Conservation (phyloP, 1,140 invertebrate species). For the Dreissena rostriformis region DNA sequence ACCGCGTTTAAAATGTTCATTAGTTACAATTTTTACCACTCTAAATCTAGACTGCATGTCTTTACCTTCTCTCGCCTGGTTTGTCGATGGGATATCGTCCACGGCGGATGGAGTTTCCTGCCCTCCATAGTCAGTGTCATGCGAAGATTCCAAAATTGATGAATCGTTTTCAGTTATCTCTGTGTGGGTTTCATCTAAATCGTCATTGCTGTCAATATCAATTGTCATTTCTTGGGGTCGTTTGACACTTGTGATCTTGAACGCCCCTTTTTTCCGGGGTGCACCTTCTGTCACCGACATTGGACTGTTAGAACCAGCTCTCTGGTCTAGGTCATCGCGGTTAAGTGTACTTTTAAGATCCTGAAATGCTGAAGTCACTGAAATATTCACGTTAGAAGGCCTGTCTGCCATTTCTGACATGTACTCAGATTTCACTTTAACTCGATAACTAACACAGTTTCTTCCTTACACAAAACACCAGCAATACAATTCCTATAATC, state of each 20-base stretch:
- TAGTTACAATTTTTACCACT: constrained; percentile 97
- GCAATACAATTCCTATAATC: too few relatives aligned
- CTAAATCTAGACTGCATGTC: constrained; percentile 86
- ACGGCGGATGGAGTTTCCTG: constrained; percentile 52
- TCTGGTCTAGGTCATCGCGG: constrained; percentile 44
- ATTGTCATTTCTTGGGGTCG: constrained; percentile 88
- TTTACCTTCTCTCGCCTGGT: constrained; percentile 55
- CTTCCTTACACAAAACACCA: too few relatives aligned
- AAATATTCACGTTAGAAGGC: constrained; percentile 54
- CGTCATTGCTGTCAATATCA: constrained; percentile 95
- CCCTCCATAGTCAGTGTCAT: constrained; percentile 66
- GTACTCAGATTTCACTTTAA: constrained; percentile 8
- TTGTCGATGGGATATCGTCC: constrained; percentile 44
- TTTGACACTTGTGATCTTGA: constrained; percentile 95
- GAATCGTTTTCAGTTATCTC: constrained; percentile 84
- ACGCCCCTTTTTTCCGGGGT: constrained; percentile 91
- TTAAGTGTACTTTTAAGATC: constrained; percentile 33
- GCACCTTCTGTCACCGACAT: constrained; percentile 30
- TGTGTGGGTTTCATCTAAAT: constrained; percentile 96
- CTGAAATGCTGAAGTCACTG: constrained; percentile 60
- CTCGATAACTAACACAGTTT: too few relatives aligned
- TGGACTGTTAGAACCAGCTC: constrained; percentile 14
- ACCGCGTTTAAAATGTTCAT: constrained; percentile 94
- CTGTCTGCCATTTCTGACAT: constrained; percentile 58
- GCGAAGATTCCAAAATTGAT: constrained; percentile 81